A percentile compares a stretch with the other conserved stretches of the same genome.
Evolutionary conservation across 2,797 vertebrate species (phyloP).

Genomic region (Sorex maritimensis): DNA sequence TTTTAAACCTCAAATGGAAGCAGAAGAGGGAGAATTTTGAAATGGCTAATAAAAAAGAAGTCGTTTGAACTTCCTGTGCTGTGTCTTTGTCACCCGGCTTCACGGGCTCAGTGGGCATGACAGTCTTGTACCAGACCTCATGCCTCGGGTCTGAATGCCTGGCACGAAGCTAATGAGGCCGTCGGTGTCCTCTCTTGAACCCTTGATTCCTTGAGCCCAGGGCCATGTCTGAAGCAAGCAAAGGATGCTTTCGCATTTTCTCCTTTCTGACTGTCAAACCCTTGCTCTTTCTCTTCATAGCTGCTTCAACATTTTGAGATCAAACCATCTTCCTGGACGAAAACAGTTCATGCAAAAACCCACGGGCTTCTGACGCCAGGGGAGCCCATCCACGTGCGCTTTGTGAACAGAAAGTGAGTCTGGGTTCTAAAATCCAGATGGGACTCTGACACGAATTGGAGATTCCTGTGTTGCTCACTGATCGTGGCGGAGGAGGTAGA

Average conservation of each 20-base stretch:
- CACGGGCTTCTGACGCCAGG: conserved; percentile 94
- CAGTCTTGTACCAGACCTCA: neutral
- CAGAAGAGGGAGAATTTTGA: neutral
- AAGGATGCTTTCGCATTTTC: neutral
- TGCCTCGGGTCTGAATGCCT: neutral
- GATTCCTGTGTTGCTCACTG: neutral
- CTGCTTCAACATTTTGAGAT: conserved; percentile 95
- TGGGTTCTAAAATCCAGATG: neutral
- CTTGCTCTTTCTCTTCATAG: conserved; percentile 88
- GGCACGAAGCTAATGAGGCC: too few species aligned
- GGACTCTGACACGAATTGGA: neutral
- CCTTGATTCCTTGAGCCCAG: neutral
- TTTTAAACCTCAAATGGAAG: neutral
- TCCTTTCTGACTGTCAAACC: conserved; percentile 4
- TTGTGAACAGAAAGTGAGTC: conserved; percentile 91
- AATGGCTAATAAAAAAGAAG: neutral
- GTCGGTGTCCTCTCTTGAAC: neutral
- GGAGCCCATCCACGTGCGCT: conserved; percentile 93
- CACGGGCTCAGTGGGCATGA: neutral
- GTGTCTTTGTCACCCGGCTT: neutral
- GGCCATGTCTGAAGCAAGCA: neutral
- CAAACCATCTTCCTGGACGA: conserved; percentile 90
- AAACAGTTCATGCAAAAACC: conserved; percentile 93
- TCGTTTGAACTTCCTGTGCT: neutral
- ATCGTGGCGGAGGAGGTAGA: conserved; percentile 18